These are phyloP conservation scores for Papilio polytes DNA, from an alignment of 1,140 invertebrate genomes.

Conservation along the genomic window DNA sequence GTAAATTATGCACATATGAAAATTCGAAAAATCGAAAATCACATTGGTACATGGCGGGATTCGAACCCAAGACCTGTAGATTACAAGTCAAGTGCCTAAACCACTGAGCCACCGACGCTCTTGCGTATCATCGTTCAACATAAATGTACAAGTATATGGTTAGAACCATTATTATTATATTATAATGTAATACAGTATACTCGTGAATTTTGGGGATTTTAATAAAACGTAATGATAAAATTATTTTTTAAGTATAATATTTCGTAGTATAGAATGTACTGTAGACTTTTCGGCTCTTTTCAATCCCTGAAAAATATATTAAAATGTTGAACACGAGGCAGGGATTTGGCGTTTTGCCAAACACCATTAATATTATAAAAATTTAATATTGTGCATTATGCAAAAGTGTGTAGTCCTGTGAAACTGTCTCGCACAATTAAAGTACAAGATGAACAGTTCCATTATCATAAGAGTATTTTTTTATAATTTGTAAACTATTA, in stretches of 20 bases:
- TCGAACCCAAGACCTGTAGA: no score
- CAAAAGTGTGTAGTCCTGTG: background rate
- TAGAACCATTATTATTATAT: background rate
- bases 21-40: no score
- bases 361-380: constrained; percentile 30
- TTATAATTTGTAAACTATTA: no score
- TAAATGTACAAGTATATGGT: background rate
- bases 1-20: no score
- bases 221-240: background rate
- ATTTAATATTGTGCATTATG: constrained; percentile 24
- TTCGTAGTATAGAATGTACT: constrained; percentile 5
- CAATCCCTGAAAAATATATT: constrained; percentile 37
- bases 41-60: no score
- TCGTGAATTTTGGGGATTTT: background rate
- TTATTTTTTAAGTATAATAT: constrained; percentile 1
- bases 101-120: no score
- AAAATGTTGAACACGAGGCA: constrained; percentile 36
- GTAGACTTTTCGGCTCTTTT: constrained; percentile 35
- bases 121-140: no score
- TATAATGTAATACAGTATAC: background rate
- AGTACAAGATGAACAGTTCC: no score
- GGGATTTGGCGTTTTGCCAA: constrained; percentile 31
- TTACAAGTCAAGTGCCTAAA: no score
- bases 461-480: no score
- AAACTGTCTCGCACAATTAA: background rate